Evolutionary conservation across 2,113 vertebrate species (phyloP).

Genomic region (Pelvicachromis taeniatus): DNA sequence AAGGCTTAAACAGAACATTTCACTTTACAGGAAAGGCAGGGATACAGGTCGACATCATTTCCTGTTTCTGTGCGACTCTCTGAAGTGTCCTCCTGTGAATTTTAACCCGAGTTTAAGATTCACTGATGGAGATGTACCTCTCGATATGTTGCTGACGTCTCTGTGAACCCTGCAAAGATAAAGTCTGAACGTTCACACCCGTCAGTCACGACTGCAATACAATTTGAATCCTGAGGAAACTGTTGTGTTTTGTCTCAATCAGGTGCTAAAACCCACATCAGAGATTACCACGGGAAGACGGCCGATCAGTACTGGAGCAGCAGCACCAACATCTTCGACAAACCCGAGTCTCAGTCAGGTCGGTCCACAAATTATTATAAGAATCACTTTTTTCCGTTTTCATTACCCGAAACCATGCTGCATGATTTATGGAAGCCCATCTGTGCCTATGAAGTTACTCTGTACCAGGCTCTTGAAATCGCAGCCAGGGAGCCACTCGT

Average conservation of each 20-base stretch:
- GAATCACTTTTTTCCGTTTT: neutral
- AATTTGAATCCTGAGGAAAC: neutral
- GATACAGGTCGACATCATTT: neutral
- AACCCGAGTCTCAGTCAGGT: neutral
- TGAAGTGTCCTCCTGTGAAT: neutral
- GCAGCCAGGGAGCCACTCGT: accelerated
- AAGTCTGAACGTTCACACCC: neutral
- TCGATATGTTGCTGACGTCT: neutral
- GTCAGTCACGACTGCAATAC: too few relatives aligned
- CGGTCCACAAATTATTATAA: neutral
- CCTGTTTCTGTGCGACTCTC: neutral
- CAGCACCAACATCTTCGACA: slow-evolving; percentile 33
- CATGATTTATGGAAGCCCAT: neutral
- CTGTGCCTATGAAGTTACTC: neutral
- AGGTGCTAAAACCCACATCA: slow-evolving; percentile 51
- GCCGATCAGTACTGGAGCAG: slow-evolving; percentile 62
- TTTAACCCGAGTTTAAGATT: neutral
- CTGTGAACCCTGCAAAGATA: neutral
- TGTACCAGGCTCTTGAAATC: neutral
- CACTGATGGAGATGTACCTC: neutral
- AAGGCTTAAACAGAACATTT: neutral
- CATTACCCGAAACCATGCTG: neutral
- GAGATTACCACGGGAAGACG: slow-evolving; percentile 64
- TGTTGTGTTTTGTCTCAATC: neutral
- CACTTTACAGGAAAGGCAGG: neutral